phyloP scores from a whole-genome alignment of 2,113 vertebrate species.

The Aegithalos caudatus region DNA sequence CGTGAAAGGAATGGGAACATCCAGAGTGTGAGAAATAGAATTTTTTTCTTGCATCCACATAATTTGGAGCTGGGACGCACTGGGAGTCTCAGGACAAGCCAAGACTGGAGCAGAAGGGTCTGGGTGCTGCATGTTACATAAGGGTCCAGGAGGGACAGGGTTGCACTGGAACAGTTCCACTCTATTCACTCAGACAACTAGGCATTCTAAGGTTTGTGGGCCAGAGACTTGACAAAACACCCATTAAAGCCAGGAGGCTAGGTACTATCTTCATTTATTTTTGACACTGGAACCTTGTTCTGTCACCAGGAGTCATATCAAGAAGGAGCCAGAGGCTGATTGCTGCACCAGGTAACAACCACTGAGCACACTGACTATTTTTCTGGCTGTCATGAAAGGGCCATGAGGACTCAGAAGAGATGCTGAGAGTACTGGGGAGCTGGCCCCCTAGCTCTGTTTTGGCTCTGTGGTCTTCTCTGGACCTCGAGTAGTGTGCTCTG shows the following conservation, averaged over 20 bases:
- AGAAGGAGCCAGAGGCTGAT: not conserved
- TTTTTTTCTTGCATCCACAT: not conserved
- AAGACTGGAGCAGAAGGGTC: not conserved
- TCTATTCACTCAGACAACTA: not conserved
- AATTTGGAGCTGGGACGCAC: not conserved
- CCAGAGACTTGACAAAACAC: not conserved
- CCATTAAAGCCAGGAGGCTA: accelerated
- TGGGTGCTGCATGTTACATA: accelerated
- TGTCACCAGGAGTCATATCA: accelerated
- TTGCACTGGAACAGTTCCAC: not conserved
- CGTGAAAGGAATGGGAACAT: not conserved
- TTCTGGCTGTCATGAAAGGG: not conserved
- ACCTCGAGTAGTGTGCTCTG: not conserved
- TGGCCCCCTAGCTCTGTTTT: not conserved
- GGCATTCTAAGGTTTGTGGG: not conserved
- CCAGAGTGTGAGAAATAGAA: not conserved
- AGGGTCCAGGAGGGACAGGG: too few relatives aligned
- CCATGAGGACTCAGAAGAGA: not conserved
- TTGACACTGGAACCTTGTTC: not conserved
- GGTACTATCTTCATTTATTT: not conserved
- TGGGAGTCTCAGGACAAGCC: not conserved
- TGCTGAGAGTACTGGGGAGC: too few relatives aligned
- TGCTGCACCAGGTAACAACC: not conserved
- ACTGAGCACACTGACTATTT: not conserved
- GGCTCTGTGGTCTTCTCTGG: not conserved